phyloP scores from a whole-genome alignment of 1,140 invertebrate species.

The Orius insidiosus region DNA sequence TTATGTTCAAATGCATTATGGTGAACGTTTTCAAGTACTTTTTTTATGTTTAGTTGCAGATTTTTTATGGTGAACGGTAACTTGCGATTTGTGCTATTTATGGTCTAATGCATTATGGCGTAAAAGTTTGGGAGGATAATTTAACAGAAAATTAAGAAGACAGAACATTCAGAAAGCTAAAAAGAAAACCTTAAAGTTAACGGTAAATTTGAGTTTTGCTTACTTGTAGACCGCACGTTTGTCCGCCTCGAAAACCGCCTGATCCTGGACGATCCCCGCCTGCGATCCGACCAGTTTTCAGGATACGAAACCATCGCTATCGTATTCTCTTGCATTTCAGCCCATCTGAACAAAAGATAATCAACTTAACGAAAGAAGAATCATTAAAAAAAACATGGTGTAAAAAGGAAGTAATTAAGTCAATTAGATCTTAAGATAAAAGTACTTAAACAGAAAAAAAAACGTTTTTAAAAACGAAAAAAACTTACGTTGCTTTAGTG shows the following conservation, averaged over 20 bases:
- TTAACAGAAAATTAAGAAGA: too few species aligned
- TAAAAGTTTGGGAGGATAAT: too few species aligned
- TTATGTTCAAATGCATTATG: too few species aligned
- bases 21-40: too few species aligned
- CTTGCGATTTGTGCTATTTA: too few species aligned
- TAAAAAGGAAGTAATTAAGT: slow-evolving; percentile 28
- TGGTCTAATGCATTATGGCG: too few species aligned
- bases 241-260: slow-evolving; percentile 73
- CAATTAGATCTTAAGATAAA: slow-evolving; percentile 26
- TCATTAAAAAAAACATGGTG: slow-evolving; percentile 30
- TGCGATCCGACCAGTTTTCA: slow-evolving; percentile 29
- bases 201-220: too few species aligned
- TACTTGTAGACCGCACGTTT: slow-evolving; percentile 74
- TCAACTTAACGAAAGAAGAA: background rate
- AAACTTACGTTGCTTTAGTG: slow-evolving; percentile 15
- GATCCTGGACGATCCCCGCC: slow-evolving; percentile 36
- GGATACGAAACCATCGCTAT: slow-evolving; percentile 29
- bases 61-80: too few species aligned
- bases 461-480: background rate
- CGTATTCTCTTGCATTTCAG: slow-evolving; percentile 30
- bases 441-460: too few species aligned
- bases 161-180: too few species aligned
- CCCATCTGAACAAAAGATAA: slow-evolving; percentile 17
- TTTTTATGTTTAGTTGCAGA: too few species aligned
- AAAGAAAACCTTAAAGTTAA: too few species aligned